Evolutionary conservation across 2,888 invertebrate species (phyloP), one percentile per base, ranked within the genome.

Genomic region (Agrochola litura): DNA sequence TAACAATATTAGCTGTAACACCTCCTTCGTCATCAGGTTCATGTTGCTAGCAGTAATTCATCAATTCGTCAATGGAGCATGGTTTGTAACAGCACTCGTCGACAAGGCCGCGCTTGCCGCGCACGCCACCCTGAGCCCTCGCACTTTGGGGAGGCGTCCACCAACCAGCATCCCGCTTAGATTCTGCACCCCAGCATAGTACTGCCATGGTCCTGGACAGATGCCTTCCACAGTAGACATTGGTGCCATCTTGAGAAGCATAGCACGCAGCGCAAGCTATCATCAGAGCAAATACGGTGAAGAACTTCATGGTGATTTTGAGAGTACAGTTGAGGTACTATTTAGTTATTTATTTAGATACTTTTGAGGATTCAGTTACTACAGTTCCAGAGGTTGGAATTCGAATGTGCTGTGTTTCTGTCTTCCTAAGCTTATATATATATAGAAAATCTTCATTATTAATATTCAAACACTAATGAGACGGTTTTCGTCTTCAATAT

Each of bases 11-110:
- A n/a, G 41, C 37, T 25, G 12, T 70, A 19, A 19, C 12, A 19
- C 43, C 49, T 8, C 19, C 1, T 41, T 22, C 6, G 6, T 14
- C 19, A 52, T 49, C 30, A 52, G 49, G 6, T 65, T 25, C 16
- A 12, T 16, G 8, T 37, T 10, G 52, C 63, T 77, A 87, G 58
- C 89, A 87, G 25, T 81, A 86, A 12, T 68, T 77, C 37, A 87
- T 12, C 5, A 87, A 54, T 60, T 87, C 89, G 0, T 80, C 67
- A 6, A 89, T 25, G 25, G 82, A 76, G 64, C 89, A 87, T 2
- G 80, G 76, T 37, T 87, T 87, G 4, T 71, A 14, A 54, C 89
- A 87, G 77, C 87, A 87, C 66, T 87, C 87, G n/a, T 87, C 89
- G 1, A 79, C 82, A 25, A 76, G 78, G 2, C 85, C 85, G 0